Conservation (phyloP, 2,888 invertebrate genomes). For the Lasioglossum zephyrum region DNA sequence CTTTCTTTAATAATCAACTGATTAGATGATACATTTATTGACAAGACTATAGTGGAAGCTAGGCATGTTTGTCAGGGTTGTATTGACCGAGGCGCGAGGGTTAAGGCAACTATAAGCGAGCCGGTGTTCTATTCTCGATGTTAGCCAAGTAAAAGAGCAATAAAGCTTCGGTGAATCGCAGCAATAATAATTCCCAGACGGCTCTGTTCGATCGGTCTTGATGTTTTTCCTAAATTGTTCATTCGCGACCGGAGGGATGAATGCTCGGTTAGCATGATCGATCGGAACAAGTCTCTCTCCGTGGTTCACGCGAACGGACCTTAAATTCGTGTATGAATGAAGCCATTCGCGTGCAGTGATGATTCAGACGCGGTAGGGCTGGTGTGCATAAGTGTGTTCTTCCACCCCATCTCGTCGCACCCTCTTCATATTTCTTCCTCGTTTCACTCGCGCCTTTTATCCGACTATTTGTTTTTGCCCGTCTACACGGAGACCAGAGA, state of each 20-base stretch:
- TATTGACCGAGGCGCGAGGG: not conserved
- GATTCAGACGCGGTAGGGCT: constrained; percentile 45
- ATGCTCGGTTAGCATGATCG: constrained; percentile 22
- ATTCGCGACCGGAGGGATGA: not conserved
- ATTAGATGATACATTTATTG: not conserved
- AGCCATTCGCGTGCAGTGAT: constrained; percentile 59
- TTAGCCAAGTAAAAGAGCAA: not conserved
- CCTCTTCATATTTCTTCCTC: constrained; percentile 48
- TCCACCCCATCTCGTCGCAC: constrained; percentile 37
- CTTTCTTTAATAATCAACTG: not conserved
- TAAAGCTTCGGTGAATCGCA: not conserved
- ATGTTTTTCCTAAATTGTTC: not conserved
- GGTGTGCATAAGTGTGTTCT: constrained; percentile 21
- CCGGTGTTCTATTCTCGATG: not conserved
- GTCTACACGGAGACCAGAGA: not conserved
- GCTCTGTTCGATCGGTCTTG: not conserved
- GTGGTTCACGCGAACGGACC: constrained; percentile 27
- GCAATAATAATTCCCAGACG: not conserved
- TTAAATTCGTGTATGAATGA: constrained; percentile 65
- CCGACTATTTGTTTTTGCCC: constrained; percentile 34
- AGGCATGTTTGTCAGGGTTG: not conserved
- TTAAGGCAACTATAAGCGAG: not conserved
- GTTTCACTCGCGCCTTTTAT: constrained; percentile 16
- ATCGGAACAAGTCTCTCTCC: constrained; percentile 20
- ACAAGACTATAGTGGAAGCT: not conserved